Evolutionary conservation across 64 coral and sea anemone species (phyloP).

Genomic region (Catalaphyllia jardinei): DNA sequence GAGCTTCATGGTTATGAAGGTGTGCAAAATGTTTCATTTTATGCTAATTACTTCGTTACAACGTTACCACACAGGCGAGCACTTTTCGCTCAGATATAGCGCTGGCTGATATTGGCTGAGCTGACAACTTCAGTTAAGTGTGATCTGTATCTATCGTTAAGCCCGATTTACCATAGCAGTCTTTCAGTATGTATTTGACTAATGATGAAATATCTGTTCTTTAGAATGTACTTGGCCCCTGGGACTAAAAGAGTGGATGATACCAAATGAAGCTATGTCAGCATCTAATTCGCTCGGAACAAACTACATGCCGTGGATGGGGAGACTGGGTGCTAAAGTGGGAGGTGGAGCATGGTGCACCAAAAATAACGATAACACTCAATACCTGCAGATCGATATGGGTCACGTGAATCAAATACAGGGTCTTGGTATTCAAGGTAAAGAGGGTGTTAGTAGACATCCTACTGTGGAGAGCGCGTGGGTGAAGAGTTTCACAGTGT

Average conservation of each 20-base stretch:
- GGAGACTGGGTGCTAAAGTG: constrained; percentile 42
- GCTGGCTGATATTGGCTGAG: no score
- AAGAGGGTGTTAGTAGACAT: constrained; percentile 28
- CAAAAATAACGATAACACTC: constrained; percentile 14
- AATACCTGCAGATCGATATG: constrained; percentile 69
- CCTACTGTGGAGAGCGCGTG: constrained; percentile 48
- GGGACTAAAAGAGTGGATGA: constrained; percentile 22
- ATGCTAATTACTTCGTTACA: not conserved
- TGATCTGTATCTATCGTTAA: no score
- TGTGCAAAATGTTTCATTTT: not conserved
- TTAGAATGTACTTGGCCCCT: constrained; percentile 35
- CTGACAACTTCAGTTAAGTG: no score
- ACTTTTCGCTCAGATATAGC: no score
- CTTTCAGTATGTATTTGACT: no score
- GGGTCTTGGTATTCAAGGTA: constrained; percentile 45
- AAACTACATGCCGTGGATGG: constrained; percentile 69
- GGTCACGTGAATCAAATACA: constrained; percentile 44
- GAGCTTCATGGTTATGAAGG: constrained; percentile 22
- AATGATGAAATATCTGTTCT: not conserved
- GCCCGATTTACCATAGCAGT: no score
- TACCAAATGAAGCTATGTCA: constrained; percentile 56
- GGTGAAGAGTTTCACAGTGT: constrained; percentile 56
- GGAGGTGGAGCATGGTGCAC: constrained; percentile 81
- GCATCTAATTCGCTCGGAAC: constrained; percentile 55
- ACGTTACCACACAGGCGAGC: not conserved